phyloP scores from a whole-genome alignment of 1,140 invertebrate genomes.

The Spodoptera frugiperda region DNA sequence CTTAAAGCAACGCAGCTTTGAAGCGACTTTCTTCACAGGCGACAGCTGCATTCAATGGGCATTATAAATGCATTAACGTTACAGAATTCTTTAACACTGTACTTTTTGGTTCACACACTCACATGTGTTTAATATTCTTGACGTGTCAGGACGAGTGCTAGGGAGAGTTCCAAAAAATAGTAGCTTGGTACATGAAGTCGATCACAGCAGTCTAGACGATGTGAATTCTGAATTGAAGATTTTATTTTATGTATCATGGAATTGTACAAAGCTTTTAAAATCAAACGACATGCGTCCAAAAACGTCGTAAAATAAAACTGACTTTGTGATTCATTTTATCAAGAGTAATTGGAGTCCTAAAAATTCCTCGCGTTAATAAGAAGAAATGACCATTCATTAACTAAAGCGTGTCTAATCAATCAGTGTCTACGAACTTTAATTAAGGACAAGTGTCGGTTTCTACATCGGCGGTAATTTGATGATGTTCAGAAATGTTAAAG shows the following conservation, averaged over 20 bases:
- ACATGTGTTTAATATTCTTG: neutral
- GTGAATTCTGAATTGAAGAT: too few relatives aligned
- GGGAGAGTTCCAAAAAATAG: too few relatives aligned
- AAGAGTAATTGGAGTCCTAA: constrained; percentile 23
- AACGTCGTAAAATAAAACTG: constrained; percentile 4
- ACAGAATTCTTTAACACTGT: constrained; percentile 53
- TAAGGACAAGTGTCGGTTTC: constrained; percentile 27
- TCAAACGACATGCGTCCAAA: neutral
- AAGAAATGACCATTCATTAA: constrained; percentile 26
- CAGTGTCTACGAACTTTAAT: constrained; percentile 29
- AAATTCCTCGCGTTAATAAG: constrained; percentile 27
- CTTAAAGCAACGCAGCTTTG: constrained; percentile 1
- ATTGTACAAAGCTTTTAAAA: neutral
- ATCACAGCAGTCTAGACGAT: too few relatives aligned
- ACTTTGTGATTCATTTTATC: constrained; percentile 16
- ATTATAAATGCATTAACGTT: constrained; percentile 75
- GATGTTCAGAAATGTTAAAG: constrained; percentile 23
- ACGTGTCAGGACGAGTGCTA: neutral
- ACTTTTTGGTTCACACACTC: neutral
- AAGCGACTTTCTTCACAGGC: constrained; percentile 8
- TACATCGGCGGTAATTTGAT: constrained; percentile 29
- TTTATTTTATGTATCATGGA: too few relatives aligned
- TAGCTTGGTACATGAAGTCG: too few relatives aligned
- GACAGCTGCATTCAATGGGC: constrained; percentile 60
- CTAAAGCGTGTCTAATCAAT: constrained; percentile 33